Evolutionary conservation across 2,888 invertebrate species (phyloP), one percentile per base, ranked within the genome.

Genomic region (Lithophane leautieri): DNA sequence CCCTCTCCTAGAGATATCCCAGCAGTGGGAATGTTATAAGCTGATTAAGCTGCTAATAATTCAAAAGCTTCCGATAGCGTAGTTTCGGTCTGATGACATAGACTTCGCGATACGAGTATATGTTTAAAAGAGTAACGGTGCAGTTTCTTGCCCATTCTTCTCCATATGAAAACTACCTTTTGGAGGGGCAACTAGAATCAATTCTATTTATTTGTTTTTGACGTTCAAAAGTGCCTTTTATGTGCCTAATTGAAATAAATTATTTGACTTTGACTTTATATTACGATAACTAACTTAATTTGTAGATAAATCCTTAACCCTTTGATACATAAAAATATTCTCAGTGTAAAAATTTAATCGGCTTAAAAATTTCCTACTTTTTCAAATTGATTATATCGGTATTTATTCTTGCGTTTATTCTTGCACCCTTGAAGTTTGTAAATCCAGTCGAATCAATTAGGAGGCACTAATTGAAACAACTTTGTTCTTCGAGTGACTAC

Each of bases 391-490:
- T n/a, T 58, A 28, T 1, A n/a, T 1, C 3, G 34, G 22, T 22
- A n/a, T 52, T 61, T 12, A n/a, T n/a, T n/a, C n/a, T n/a, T n/a
- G 62, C 4, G 0, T 58, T 56, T 19, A 25, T 56, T 50, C 11
- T 56, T 67, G 40, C n/a, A 60, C 14, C 19, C 14, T 61, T 56
- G 34, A 70, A 80, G 65, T 70, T 50, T 54, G 56, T 47, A 28
- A 11, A 34, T 54, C 40, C 22, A 47, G 28, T 40, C 1, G 28
- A 67, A 68, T 68, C 63, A 71, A 81, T 76, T 81, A 47, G 22
- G n/a, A 60, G 63, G 60, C 19, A 68, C 68, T 71, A 34, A 76
- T 60, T 80, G 42, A 68, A 71, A 76, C 68, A 81, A 76, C 62
- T 80, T 81, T 56, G 70, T 67, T 70, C 56, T 61, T 40, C 11